These are phyloP conservation scores for Druceiella hillmani DNA, from an alignment of 2,888 invertebrate genomes.

Conservation along the genomic window DNA sequence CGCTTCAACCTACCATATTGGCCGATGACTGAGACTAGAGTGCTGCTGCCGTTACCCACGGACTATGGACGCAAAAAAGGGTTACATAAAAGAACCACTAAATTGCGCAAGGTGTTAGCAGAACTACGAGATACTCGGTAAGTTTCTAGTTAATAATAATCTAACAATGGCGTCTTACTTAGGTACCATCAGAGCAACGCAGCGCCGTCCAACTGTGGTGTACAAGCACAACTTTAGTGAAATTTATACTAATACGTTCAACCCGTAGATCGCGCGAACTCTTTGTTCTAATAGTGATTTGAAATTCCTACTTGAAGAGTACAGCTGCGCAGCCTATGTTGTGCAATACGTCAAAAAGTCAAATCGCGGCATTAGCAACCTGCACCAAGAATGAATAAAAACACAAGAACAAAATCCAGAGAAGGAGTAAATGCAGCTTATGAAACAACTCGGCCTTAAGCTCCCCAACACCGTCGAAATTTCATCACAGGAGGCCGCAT, in stretches of 20 bases:
- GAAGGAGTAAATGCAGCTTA: slow-evolving; percentile 20
- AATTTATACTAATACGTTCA: slow-evolving; percentile 25
- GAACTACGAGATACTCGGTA: slow-evolving; percentile 18
- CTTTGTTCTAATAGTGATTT: slow-evolving; percentile 25
- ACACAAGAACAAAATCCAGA: slow-evolving; percentile 27
- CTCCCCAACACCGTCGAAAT: slow-evolving; percentile 33
- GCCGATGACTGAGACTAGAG: too few relatives aligned
- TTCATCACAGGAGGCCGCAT: slow-evolving; percentile 32
- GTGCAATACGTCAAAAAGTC: slow-evolving; percentile 33
- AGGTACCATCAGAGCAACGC: slow-evolving; percentile 21
- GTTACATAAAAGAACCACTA: too few relatives aligned
- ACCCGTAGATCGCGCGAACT: slow-evolving; percentile 22
- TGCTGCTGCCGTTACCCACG: too few relatives aligned
- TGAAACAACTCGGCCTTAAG: slow-evolving; percentile 25
- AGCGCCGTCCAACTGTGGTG: slow-evolving; percentile 21
- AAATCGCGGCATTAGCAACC: slow-evolving; percentile 29
- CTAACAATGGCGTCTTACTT: too few relatives aligned
- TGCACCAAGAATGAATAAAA: slow-evolving; percentile 27
- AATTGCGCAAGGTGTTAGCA: slow-evolving; percentile 18
- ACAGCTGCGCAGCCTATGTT: slow-evolving; percentile 29
- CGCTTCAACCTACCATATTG: too few relatives aligned
- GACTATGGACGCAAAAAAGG: too few relatives aligned
- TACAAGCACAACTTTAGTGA: slow-evolving; percentile 19
- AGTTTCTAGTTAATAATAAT: slow-evolving; percentile 21
- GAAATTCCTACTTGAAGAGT: slow-evolving; percentile 28